Conservation (phyloP, 2,888 invertebrate genomes). For the Empis stercorea region DNA sequence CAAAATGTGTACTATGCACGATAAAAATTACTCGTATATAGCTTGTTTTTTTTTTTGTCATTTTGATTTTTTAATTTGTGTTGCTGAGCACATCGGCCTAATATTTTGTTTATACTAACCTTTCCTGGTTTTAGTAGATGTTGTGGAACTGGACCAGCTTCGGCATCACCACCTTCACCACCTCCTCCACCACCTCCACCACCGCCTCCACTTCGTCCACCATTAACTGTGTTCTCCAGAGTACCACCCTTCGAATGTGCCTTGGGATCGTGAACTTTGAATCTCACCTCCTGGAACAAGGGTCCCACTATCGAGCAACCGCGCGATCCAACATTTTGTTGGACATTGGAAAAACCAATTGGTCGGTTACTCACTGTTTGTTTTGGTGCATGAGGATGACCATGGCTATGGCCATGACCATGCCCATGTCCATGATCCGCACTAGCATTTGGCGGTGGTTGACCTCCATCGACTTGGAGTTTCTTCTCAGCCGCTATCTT, state of each 20-base stretch:
- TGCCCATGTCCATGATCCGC: slow-evolving; percentile 41
- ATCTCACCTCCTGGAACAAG: slow-evolving; percentile 82
- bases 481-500: slow-evolving; percentile 89
- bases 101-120: slow-evolving; percentile 39
- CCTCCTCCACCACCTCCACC: slow-evolving; percentile 40
- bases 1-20: too few species aligned
- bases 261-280: slow-evolving; percentile 89
- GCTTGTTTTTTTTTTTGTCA: too few species aligned
- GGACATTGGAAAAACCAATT: slow-evolving; percentile 39
- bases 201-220: slow-evolving; percentile 51
- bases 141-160: slow-evolving; percentile 44
- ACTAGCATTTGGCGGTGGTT: slow-evolving; percentile 64
- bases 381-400: slow-evolving; percentile 39
- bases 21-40: too few species aligned
- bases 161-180: slow-evolving; percentile 24
- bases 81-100: too few species aligned
- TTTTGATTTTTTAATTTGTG: too few species aligned
- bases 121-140: slow-evolving; percentile 80
- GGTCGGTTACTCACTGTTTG: slow-evolving; percentile 40
- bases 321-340: slow-evolving; percentile 38
- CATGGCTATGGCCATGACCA: slow-evolving; percentile 38
- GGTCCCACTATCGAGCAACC: slow-evolving; percentile 50
- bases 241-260: slow-evolving; percentile 87
- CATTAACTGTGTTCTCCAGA: slow-evolving; percentile 82
- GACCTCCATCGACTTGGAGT: slow-evolving; percentile 62